A percentile compares a stretch with the other conserved stretches of the same genome.
Evolutionary conservation across 2,888 invertebrate genomes (phyloP).

Genomic region (Drosophila mimetica): DNA sequence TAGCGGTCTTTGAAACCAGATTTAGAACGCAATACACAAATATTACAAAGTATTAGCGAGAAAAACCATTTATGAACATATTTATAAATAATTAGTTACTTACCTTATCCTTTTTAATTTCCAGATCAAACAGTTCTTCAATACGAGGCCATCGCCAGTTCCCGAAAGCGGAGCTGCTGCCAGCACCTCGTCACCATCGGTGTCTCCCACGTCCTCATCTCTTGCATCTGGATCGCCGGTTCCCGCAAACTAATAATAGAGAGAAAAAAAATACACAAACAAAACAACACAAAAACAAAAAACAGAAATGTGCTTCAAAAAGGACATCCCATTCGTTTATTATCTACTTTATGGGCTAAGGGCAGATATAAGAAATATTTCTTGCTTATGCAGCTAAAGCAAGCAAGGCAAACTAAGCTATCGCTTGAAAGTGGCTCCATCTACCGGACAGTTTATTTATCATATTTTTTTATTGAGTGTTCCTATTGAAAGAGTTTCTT

Average conservation of each 20-base stretch:
- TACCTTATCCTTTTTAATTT: not conserved
- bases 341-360: not conserved
- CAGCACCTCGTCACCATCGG: slow-evolving; percentile 79
- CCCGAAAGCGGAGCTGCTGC: slow-evolving; percentile 63
- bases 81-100: not conserved
- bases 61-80: no score
- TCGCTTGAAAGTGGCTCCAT: no score
- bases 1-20: no score
- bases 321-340: slow-evolving; percentile 16
- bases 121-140: slow-evolving; percentile 83
- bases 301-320: slow-evolving; percentile 49
- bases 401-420: no score
- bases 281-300: slow-evolving; percentile 22
- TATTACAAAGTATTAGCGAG: not conserved
- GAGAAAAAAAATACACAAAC: slow-evolving; percentile 37
- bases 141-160: slow-evolving; percentile 76
- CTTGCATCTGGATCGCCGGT: slow-evolving; percentile 83
- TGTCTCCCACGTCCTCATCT: slow-evolving; percentile 81
- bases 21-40: no score
- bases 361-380: not conserved
- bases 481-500: no score
- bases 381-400: no score
- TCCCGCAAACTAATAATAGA: slow-evolving; percentile 83
- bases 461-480: no score
- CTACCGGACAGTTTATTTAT: no score